Evolutionary conservation across 37 sponge, comb jelly and placozoan species (phyloP), one percentile per base, ranked within the genome.

Genomic region (Aphrocallistes beatrix): DNA sequence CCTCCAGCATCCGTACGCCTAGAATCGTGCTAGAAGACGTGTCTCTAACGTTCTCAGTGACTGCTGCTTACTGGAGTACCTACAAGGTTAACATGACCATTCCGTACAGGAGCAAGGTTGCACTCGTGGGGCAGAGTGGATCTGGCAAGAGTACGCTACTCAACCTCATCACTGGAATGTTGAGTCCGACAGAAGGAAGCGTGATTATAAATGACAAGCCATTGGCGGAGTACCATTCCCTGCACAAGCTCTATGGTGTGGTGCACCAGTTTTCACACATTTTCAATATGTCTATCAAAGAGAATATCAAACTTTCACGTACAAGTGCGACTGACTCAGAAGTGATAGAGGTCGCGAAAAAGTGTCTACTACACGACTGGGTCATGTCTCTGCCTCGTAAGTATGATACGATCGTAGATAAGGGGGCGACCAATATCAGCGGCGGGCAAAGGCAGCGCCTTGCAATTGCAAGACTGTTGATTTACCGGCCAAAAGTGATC

Each of bases 121-220:
- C 88, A 0, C 37, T 92, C 34, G 88, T 92, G 6, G 92, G 92
- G 0, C 42, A 37, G 36, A 88, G 84, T 85, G 90, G 92, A 16
- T 82, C 90, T 17, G 92, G 92, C 6, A 92, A 92, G 85, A 92
- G 88, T 40, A 90, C 92, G 16, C 50, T 92, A 0, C 86, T 92
- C 34, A 90, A 75, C 36, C 39, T 92, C 0, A 39, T 90, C 38
- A 38, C 88, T 38, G 60, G 87, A 39, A 36, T 90, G 86, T 82
- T 83, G 51, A n/a, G 28, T 17, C 92, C 92, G 0, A 88, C 83
- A 0, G 25, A 60, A 36, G 92, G 92, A 16, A 39, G 38, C 0
- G 85, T 90, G 75, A 17, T 82, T 17, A 37, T 92, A 19, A 48
- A 81, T 0, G 88, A 86, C 23, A 25, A 37, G 37, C 39, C 75